A percentile compares a stretch with the other conserved stretches of the same genome.
phyloP scores from a whole-genome alignment of 2,113 vertebrate genomes.

The Clarias macrocephalus region DNA sequence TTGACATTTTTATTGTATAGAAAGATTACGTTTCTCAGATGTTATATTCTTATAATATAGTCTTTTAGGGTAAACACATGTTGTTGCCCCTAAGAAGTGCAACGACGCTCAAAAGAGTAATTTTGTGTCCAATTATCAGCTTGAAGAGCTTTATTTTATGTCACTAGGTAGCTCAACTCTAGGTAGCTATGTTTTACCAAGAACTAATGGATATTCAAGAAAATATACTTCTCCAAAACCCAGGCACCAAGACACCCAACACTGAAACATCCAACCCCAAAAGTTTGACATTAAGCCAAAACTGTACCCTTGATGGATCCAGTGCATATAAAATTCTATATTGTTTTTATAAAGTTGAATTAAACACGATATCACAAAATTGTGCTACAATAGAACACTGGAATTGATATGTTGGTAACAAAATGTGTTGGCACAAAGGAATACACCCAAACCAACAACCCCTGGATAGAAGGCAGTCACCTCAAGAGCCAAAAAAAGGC shows the following conservation, averaged over 20 bases:
- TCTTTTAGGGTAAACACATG: background rate
- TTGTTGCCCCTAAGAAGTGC: slow-evolving; percentile 7
- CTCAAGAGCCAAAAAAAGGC: slow-evolving; percentile 51
- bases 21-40: slow-evolving; percentile 16
- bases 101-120: slow-evolving; percentile 27
- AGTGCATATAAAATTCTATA: slow-evolving; percentile 38
- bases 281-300: slow-evolving; percentile 39
- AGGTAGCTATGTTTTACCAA: background rate
- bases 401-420: slow-evolving; percentile 53
- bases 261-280: slow-evolving; percentile 36
- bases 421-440: slow-evolving; percentile 54
- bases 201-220: slow-evolving; percentile 9
- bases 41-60: background rate
- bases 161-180: background rate
- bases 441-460: slow-evolving; percentile 49
- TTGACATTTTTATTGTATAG: background rate
- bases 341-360: slow-evolving; percentile 37
- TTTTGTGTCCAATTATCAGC: background rate
- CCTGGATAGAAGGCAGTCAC: slow-evolving; percentile 52
- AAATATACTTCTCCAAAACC: slow-evolving; percentile 26
- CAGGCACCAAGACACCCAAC: slow-evolving; percentile 30
- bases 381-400: slow-evolving; percentile 51
- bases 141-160: slow-evolving; percentile 6
- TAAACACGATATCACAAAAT: slow-evolving; percentile 48
- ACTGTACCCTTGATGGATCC: slow-evolving; percentile 37